Base-by-base conservation (phyloP, 2,888 invertebrate species). In the Dendrolimus houi region DNA sequence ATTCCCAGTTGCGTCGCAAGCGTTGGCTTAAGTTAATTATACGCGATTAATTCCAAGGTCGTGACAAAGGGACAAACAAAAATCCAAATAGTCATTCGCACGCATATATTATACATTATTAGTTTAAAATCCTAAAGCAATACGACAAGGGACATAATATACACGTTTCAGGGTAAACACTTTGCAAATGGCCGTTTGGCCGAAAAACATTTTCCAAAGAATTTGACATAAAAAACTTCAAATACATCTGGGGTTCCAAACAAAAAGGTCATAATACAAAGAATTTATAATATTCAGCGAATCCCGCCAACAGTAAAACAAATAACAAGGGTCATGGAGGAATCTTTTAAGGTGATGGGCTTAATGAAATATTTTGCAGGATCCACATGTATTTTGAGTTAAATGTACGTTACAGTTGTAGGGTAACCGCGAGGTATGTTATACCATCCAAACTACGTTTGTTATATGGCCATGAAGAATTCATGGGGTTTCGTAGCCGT, bases 361-460 rank as follows among this genome's bases (percentile, higher is more conserved):
- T 79, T 82, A 81, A 83, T 83, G 83, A 83, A 83, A 83, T 83
- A 83, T 81, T 77, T 77, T 67, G 64, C 73, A 74, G 77, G 81
- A 80, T 76, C 71, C 68, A 71, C 71, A 74, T 75, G 75, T 71
- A 57, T 74, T 68, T 77, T 81, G 75, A 78, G 78, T 81, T 78
- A 79, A 81, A 82, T 77, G 77, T 73, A 68, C 74, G 75, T 73
- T 67, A 64, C 70, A 67, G 67, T 64, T 65, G 59, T 47, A 59
- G 60, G 58, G 53, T 60, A 61, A 62, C 64, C 62, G 60, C 62
- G 13, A 55, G 56, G 62, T 61, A 60, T 58, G 61, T 61, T 59
- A 58, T 61, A 6, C 29, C 29, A 6, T 29, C 29, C 29, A 29
- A 29, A 29, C 6, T 3, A 29, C 29, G 29, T 29, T 29, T 29